phyloP scores from a whole-genome alignment of 2,888 invertebrate genomes.

The Aporophyla nigra region DNA sequence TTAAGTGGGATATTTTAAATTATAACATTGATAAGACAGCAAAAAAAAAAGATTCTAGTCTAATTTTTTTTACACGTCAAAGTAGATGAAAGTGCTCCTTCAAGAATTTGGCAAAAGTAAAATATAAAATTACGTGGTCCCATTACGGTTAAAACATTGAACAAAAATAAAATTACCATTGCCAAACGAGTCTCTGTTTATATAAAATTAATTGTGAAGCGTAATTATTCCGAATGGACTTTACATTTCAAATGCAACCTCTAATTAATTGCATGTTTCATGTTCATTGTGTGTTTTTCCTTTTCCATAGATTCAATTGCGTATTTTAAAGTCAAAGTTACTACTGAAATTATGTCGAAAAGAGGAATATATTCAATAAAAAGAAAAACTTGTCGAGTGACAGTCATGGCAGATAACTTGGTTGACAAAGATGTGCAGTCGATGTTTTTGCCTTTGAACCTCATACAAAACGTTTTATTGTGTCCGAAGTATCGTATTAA shows the following conservation, averaged over 20 bases:
- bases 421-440: slow-evolving; percentile 36
- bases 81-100: not conserved
- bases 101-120: not conserved
- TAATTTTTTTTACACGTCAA: not conserved
- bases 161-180: not conserved
- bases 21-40: not conserved
- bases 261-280: slow-evolving; percentile 3
- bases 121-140: not conserved
- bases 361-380: not conserved
- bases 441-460: slow-evolving; percentile 33
- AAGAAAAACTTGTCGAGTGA: not conserved
- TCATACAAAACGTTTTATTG: slow-evolving; percentile 23
- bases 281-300: too few relatives aligned
- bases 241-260: not conserved
- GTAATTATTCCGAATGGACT: slow-evolving; percentile 14
- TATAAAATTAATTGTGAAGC: not conserved
- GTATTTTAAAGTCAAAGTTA: not conserved
- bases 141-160: not conserved
- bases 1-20: too few relatives aligned
- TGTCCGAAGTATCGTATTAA: slow-evolving; percentile 37
- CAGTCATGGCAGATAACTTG: not conserved
- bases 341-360: slow-evolving; percentile 15
- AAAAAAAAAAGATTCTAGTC: not conserved
- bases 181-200: not conserved
- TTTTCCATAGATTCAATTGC: not conserved